These are phyloP conservation scores for Alviniconcha marisindica DNA, from an alignment of 1,140 invertebrate genomes.

Conservation along the genomic window DNA sequence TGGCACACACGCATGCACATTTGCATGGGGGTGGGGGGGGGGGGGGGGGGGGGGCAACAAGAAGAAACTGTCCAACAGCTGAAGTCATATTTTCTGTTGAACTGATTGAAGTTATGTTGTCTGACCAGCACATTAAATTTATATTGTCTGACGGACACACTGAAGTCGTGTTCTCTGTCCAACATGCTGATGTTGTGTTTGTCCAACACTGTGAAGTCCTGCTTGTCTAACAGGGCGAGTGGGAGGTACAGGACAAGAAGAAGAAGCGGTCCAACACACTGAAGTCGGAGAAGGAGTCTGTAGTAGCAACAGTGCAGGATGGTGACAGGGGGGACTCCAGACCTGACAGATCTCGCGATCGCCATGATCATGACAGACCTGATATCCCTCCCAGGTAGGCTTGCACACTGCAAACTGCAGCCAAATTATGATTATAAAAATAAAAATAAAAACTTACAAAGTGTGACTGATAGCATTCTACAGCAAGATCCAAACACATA, in stretches of 20 bases:
- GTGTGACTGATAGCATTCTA: too few relatives aligned
- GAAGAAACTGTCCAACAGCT: too few relatives aligned
- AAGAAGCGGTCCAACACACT: conserved; percentile 79
- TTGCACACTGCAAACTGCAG: not conserved
- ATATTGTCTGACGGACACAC: too few relatives aligned
- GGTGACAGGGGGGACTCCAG: conserved; percentile 55
- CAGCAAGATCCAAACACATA: too few relatives aligned
- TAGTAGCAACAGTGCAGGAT: conserved; percentile 51
- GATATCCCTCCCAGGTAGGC: conserved; percentile 66
- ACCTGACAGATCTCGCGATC: conserved; percentile 44
- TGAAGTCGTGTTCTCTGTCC: too few relatives aligned
- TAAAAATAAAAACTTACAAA: too few relatives aligned
- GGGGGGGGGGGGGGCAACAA: too few relatives aligned
- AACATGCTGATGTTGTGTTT: not conserved
- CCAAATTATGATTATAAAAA: not conserved
- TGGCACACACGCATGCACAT: too few relatives aligned
- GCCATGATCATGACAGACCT: conserved; percentile 61
- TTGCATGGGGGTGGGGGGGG: too few relatives aligned
- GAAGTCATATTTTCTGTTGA: too few relatives aligned
- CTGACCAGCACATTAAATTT: too few relatives aligned
- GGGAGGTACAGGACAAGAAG: conserved; percentile 89
- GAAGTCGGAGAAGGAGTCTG: conserved; percentile 45
- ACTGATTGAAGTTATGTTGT: too few relatives aligned
- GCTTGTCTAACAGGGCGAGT: conserved; percentile 81
- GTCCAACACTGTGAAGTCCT: not conserved